phyloP scores from a whole-genome alignment of 2,888 invertebrate species.

The Deilephila elpenor region DNA sequence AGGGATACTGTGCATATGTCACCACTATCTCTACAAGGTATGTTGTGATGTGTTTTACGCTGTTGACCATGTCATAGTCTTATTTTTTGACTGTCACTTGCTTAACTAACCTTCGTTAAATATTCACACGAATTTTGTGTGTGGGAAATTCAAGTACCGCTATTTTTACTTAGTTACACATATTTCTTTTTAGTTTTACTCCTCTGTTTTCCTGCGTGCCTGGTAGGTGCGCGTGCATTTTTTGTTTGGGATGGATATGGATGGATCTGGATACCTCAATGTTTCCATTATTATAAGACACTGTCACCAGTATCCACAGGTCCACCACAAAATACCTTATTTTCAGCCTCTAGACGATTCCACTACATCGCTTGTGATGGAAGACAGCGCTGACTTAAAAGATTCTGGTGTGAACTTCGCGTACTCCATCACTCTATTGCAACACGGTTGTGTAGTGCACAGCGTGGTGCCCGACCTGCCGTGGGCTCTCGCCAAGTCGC shows the following conservation, averaged over 20 bases:
- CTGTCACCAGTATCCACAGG: background rate
- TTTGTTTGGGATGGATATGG: no score
- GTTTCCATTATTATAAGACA: no score
- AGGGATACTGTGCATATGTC: conserved; percentile 89
- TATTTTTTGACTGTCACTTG: no score
- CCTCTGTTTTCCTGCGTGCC: no score
- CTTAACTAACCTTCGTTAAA: no score
- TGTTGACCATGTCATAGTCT: no score
- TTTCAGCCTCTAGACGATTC: conserved; percentile 85
- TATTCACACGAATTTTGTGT: no score
- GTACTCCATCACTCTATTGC: conserved; percentile 92
- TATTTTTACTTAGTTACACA: no score
- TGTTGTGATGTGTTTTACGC: background rate
- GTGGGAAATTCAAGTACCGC: no score
- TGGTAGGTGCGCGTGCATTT: no score
- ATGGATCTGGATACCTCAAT: no score
- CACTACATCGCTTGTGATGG: conserved; percentile 79
- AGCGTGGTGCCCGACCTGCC: conserved; percentile 92
- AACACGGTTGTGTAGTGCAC: conserved; percentile 93
- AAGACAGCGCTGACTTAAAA: conserved; percentile 83
- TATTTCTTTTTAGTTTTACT: no score
- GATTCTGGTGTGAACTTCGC: conserved; percentile 91
- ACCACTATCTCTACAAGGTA: conserved; percentile 93
- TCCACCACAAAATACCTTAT: background rate
- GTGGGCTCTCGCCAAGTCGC: conserved; percentile 90